Evolutionary conservation across 2,113 vertebrate species (phyloP).

Genomic region (Nerophis ophidion): DNA sequence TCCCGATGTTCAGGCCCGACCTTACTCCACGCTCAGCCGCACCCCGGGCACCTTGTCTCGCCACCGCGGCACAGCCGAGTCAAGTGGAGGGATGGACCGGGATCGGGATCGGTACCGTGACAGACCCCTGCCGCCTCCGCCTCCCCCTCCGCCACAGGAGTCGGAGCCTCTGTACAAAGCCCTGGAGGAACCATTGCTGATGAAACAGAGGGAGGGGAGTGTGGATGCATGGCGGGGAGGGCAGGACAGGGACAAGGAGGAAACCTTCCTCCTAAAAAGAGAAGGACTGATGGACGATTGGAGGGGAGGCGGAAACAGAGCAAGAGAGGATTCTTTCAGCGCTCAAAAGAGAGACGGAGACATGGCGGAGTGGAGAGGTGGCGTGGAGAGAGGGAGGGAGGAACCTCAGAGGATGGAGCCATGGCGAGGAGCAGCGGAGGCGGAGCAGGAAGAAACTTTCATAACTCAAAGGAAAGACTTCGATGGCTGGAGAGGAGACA

Average conservation of each 20-base stretch:
- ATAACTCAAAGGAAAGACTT: conserved; percentile 67
- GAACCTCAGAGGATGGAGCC: conserved; percentile 71
- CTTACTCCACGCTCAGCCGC: conserved; percentile 62
- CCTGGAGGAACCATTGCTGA: conserved; percentile 74
- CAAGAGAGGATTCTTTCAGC: conserved; percentile 47
- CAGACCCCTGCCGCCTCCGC: conserved; percentile 66
- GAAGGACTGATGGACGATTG: conserved; percentile 57
- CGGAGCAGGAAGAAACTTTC: conserved; percentile 59
- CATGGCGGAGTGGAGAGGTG: conserved; percentile 52
- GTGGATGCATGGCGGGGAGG: conserved; percentile 47
- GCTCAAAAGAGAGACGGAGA: conserved; percentile 49
- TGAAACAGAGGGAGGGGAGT: conserved; percentile 52
- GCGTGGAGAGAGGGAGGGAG: conserved; percentile 53
- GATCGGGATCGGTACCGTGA: conserved; percentile 64
- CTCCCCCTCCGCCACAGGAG: conserved; percentile 71
- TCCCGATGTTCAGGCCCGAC: conserved; percentile 61
- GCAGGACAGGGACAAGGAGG: conserved; percentile 52
- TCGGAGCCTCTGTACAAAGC: conserved; percentile 87
- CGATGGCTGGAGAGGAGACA: conserved; percentile 59
- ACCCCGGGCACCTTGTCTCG: conserved; percentile 60
- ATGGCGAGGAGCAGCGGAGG: conserved; percentile 52
- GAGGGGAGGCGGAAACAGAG: conserved; percentile 46
- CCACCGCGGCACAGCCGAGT: conserved; percentile 47
- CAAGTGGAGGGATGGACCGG: conserved; percentile 33
- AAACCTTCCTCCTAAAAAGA: conserved; percentile 60